These are phyloP conservation scores for Aromia moschata DNA, from an alignment of 2,888 invertebrate species.

Conservation along the genomic window DNA sequence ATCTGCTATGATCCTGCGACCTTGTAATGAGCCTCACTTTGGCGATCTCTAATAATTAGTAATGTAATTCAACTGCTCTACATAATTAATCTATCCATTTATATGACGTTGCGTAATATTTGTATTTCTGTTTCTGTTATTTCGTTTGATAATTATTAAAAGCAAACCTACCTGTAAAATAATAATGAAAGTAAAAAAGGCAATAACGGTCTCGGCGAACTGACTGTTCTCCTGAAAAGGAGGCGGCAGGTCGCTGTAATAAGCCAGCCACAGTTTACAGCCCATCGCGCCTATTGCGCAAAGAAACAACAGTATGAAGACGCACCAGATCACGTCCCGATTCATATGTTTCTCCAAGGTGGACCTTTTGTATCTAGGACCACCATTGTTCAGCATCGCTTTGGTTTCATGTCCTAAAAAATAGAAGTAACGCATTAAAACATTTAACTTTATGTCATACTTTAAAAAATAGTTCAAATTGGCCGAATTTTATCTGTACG, in stretches of 20 bases:
- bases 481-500: too few relatives aligned
- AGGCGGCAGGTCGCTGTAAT: slow-evolving; percentile 67
- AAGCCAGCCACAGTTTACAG: slow-evolving; percentile 85
- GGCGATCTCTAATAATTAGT: too few relatives aligned
- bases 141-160: too few relatives aligned
- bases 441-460: not conserved
- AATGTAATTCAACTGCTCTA: too few relatives aligned
- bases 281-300: slow-evolving; percentile 93
- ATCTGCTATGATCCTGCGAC: too few relatives aligned
- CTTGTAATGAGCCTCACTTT: too few relatives aligned
- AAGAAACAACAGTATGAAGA: slow-evolving; percentile 86
- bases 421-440: not conserved
- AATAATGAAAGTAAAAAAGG: slow-evolving; percentile 96
- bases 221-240: slow-evolving; percentile 73
- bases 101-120: too few relatives aligned
- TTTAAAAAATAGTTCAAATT: too few relatives aligned
- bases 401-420: slow-evolving; percentile 91
- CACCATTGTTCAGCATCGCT: slow-evolving; percentile 96
- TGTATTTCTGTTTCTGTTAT: too few relatives aligned
- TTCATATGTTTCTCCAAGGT: slow-evolving; percentile 94
- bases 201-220: slow-evolving; percentile 74
- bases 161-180: slow-evolving; percentile 90
- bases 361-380: slow-evolving; percentile 92
- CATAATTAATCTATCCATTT: too few relatives aligned
- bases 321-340: slow-evolving; percentile 95